Conservation (phyloP, 37 sponge, comb jelly and placozoan species). For the Ianthella basta region DNA sequence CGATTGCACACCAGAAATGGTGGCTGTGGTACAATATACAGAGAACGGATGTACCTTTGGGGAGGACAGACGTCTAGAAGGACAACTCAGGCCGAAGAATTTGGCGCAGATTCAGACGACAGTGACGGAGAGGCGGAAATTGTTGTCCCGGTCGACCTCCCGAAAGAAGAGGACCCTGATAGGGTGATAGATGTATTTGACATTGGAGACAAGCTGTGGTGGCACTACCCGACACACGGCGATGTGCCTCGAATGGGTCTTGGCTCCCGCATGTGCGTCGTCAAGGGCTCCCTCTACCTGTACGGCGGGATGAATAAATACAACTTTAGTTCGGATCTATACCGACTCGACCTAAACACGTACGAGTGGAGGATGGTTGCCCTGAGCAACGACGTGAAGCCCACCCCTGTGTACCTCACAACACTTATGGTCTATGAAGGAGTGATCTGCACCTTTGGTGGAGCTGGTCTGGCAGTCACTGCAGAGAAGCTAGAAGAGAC, state of each 20-base stretch:
- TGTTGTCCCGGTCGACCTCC: conserved; percentile 10
- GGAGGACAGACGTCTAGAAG: conserved; percentile 46
- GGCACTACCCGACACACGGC: conserved; percentile 37
- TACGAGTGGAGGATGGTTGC: conserved; percentile 14
- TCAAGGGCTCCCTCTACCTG: background rate
- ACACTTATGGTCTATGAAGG: background rate
- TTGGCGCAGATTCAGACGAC: conserved; percentile 14
- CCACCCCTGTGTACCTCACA: background rate
- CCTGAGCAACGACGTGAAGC: background rate
- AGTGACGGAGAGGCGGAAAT: background rate
- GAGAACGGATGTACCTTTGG: conserved; percentile 57
- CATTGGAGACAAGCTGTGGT: conserved; percentile 30
- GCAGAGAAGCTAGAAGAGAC: background rate
- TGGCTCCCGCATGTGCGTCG: conserved; percentile 41
- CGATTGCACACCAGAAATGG: conserved; percentile 38
- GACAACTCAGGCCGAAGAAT: background rate
- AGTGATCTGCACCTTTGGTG: background rate
- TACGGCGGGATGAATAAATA: background rate
- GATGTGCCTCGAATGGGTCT: conserved; percentile 47
- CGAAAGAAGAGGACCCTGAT: background rate
- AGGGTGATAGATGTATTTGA: conserved; percentile 67
- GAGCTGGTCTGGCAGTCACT: background rate
- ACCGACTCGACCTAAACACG: background rate
- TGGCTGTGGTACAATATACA: conserved; percentile 56
- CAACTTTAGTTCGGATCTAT: background rate